A percentile compares a stretch with the other conserved stretches of the same genome.
phyloP scores from a whole-genome alignment of 1,140 invertebrate species.

The Drosophila obscura region DNA sequence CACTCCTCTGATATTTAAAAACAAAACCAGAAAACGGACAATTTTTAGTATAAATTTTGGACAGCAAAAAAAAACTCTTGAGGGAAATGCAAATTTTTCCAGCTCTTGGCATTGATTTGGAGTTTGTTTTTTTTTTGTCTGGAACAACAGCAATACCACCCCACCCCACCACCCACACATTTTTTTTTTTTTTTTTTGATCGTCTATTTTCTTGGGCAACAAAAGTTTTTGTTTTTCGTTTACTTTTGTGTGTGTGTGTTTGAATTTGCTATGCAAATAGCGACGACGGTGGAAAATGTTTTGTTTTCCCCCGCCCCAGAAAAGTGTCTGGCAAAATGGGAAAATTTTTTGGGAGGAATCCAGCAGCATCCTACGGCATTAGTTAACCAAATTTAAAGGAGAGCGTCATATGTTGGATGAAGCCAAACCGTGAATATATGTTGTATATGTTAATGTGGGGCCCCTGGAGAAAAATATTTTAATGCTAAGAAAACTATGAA shows the following conservation, averaged over 20 bases:
- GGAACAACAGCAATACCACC: background rate
- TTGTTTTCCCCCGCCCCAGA: constrained; percentile 31
- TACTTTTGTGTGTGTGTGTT: constrained; percentile 62
- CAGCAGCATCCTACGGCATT: background rate
- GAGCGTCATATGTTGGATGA: constrained; percentile 54
- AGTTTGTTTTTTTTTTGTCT: constrained; percentile 43
- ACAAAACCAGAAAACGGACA: constrained; percentile 27
- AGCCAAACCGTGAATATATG: constrained; percentile 48
- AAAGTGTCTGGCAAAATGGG: constrained; percentile 23
- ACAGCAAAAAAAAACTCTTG: constrained; percentile 52
- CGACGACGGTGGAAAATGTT: constrained; percentile 48
- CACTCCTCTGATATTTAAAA: constrained; percentile 59
- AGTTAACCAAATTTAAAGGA: background rate
- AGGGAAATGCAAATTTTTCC: constrained; percentile 75
- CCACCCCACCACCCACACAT: background rate
- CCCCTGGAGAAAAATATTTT: constrained; percentile 11
- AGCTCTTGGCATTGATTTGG: constrained; percentile 77
- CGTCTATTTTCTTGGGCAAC: constrained; percentile 60
- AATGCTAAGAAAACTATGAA: too few relatives aligned
- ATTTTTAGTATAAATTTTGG: constrained; percentile 52
- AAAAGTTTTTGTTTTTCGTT: constrained; percentile 59
- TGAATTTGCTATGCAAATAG: constrained; percentile 74
- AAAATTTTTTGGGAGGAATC: background rate
- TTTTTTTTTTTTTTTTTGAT: constrained; percentile 1
- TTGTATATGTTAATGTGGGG: constrained; percentile 66